These are phyloP conservation scores for Dicyrtomina minuta DNA, from an alignment of 2,888 invertebrate genomes.

Conservation along the genomic window DNA sequence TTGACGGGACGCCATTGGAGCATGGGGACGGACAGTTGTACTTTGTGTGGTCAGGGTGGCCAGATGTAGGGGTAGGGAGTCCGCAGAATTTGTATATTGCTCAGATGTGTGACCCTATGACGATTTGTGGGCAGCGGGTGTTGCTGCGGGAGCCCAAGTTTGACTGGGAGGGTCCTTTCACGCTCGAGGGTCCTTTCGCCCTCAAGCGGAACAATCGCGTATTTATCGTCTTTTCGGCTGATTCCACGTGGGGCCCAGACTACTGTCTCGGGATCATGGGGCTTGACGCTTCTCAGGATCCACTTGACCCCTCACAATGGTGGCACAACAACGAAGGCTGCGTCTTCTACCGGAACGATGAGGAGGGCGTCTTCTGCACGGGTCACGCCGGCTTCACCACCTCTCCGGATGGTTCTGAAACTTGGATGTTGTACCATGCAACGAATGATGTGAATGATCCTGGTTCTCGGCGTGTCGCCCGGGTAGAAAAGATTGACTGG, in stretches of 20 bases:
- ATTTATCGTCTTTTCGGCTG: conserved; percentile 49
- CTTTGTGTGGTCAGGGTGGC: conserved; percentile 51
- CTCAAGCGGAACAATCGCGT: conserved; percentile 41
- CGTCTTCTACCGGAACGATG: conserved; percentile 49
- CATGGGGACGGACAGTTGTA: conserved; percentile 45
- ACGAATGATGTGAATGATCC: conserved; percentile 29
- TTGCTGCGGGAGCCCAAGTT: conserved; percentile 41
- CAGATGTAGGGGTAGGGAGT: conserved; percentile 42
- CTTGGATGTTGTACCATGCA: conserved; percentile 42
- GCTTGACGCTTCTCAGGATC: conserved; percentile 42
- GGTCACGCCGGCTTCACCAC: conserved; percentile 48
- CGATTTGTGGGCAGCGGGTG: conserved; percentile 43
- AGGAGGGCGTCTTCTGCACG: conserved; percentile 45
- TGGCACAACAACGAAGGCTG: conserved; percentile 40
- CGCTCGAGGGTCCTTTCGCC: conserved; percentile 38
- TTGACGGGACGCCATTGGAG: conserved; percentile 49
- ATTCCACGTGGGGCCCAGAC: conserved; percentile 50
- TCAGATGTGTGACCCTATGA: conserved; percentile 47
- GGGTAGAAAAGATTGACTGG: conserved; percentile 39
- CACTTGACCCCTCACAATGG: conserved; percentile 46
- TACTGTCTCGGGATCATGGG: conserved; percentile 51
- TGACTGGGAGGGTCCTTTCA: conserved; percentile 42
- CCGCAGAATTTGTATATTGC: conserved; percentile 53
- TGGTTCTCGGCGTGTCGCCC: conserved; percentile 27
- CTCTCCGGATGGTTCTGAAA: conserved; percentile 33